Evolutionary conservation across 2,113 vertebrate genomes (phyloP).

Genomic region (Choloepus hoffmanni): DNA sequence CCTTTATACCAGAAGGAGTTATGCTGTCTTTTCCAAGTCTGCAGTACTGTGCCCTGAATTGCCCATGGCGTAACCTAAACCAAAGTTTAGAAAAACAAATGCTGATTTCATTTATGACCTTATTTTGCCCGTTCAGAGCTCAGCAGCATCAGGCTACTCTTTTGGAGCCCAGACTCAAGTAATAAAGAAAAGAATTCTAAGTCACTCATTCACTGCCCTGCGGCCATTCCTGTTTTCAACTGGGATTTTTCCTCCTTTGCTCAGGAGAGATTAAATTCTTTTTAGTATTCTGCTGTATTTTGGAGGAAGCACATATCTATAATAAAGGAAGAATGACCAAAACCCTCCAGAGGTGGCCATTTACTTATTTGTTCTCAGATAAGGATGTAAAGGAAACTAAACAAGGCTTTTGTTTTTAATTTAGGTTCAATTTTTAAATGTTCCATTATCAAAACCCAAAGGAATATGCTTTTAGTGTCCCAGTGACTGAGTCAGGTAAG

Average conservation of each 20-base stretch:
- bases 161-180: not conserved
- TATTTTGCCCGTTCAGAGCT: not conserved
- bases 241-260: not conserved
- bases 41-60: rapidly evolving
- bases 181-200: not conserved
- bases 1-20: not conserved
- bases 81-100: not conserved
- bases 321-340: slow-evolving; percentile 14
- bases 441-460: not conserved
- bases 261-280: slow-evolving; percentile 27
- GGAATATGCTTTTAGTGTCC: not conserved
- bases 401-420: slow-evolving; percentile 20
- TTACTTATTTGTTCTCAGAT: slow-evolving; percentile 28
- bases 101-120: not conserved
- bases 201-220: not conserved
- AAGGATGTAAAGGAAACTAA: slow-evolving; percentile 16
- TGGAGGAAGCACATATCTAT: not conserved
- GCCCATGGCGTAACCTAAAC: not conserved
- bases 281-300: not conserved
- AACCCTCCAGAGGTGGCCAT: not conserved
- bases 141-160: not conserved
- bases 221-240: not conserved
- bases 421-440: slow-evolving; percentile 9
- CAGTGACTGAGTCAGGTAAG: not conserved
- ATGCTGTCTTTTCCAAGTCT: not conserved